Evolutionary conservation across 1,140 invertebrate species (phyloP).

Genomic region (Ostrea edulis): DNA sequence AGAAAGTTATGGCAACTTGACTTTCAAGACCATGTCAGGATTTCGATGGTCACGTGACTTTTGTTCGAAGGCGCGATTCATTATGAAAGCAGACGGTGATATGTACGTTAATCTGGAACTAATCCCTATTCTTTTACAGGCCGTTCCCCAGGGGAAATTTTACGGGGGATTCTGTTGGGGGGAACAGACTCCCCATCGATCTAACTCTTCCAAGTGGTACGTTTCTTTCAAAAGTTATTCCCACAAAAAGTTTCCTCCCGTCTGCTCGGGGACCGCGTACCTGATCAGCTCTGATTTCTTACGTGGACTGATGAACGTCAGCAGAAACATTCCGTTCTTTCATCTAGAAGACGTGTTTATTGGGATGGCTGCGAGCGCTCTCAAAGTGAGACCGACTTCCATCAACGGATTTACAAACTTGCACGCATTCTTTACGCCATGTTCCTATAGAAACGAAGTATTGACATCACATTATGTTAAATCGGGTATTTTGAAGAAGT

Average conservation of each 20-base stretch:
- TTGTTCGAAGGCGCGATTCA: constrained; percentile 81
- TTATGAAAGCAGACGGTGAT: constrained; percentile 80
- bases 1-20: constrained; percentile 90
- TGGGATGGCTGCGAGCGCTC: constrained; percentile 60
- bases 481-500: constrained; percentile 35
- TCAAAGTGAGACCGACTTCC: constrained; percentile 55
- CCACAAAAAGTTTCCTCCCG: constrained; percentile 74
- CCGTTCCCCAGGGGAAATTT: constrained; percentile 19
- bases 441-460: constrained; percentile 58
- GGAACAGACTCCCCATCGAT: constrained; percentile 52
- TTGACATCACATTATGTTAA: constrained; percentile 63
- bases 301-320: constrained; percentile 66
- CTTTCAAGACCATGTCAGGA: constrained; percentile 90
- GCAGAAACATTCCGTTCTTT: constrained; percentile 69
- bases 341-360: constrained; percentile 78
- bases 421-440: constrained; percentile 49
- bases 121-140: constrained; percentile 55
- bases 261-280: constrained; percentile 78
- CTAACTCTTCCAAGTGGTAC: constrained; percentile 77
- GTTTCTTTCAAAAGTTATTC: constrained; percentile 72
- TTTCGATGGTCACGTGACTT: constrained; percentile 88
- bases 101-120: constrained; percentile 80
- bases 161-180: constrained; percentile 8
- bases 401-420: constrained; percentile 61
- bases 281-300: constrained; percentile 74